Base-by-base conservation (phyloP, 2,113 vertebrate genomes). In the Lamprologus speciosus region DNA sequence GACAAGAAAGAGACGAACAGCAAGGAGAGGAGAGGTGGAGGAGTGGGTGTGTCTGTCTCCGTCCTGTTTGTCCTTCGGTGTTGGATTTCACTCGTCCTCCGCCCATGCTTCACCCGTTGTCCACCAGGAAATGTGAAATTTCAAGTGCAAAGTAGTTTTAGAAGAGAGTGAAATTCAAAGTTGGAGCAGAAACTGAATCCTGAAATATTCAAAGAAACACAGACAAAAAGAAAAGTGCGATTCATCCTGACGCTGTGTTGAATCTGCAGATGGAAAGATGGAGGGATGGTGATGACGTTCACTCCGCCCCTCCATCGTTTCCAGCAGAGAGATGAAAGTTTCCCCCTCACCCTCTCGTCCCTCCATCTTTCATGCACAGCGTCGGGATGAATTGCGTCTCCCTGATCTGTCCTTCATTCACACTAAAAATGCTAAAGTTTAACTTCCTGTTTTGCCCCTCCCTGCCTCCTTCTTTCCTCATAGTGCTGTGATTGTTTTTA, bases 131-230 rank as follows among this genome's bases (percentile, higher is more conserved):
- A 68, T 37, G 33, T 21, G 60, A 68, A 37, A 68, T 68, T 1
- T 68, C 19, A 37, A 13, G 11, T 68, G 19, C 33, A 68, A 21
- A 65, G 19, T 21, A 9, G 63, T 68, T 68, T 40, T 14, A 68
- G 11, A 63, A 35, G 60, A 37, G 17, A 68, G 63, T 73, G 68
- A 73, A 40, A 68, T 40, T 68, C 11, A 40, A 68, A 70, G 65
- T 9, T 42, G n/a, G 65, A 70, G 37, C 12, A 70, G 65, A 70
- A 70, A 42, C n/a, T 23, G 11, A 37, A 13, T 73, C 68, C 68
- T 16, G 9, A 19, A 50, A 28, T 12, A 75, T 75, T 50, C 28
- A 75, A 19, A 28, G 70, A 28, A 31, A 12, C 9, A 47, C 5
- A 4, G 7, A 50, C 4, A 0, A 28, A 23, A 23, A 50, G 70